Conservation (phyloP, 2,888 invertebrate species). For the Tiliacea citrago region DNA sequence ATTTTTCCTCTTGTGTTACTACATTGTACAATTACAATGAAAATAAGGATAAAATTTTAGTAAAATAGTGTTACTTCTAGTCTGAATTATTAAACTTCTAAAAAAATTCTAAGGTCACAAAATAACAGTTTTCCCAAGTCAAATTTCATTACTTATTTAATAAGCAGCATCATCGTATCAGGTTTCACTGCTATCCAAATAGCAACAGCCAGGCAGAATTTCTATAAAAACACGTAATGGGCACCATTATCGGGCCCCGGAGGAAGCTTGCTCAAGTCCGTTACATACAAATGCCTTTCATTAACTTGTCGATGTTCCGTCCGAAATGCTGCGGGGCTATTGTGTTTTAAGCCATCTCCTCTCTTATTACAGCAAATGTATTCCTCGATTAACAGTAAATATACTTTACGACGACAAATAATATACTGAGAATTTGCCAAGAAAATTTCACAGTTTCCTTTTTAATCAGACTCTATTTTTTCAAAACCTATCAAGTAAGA, state of each 20-base stretch:
- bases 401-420: conserved; percentile 64
- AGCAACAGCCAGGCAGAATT: conserved; percentile 62
- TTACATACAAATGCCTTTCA: conserved; percentile 90
- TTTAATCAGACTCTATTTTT: conserved; percentile 72
- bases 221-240: conserved; percentile 79
- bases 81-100: too few relatives aligned
- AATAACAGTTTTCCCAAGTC: background rate
- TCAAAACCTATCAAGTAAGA: conserved; percentile 69
- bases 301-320: conserved; percentile 87
- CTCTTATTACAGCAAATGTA: conserved; percentile 69
- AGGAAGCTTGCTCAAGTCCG: conserved; percentile 88
- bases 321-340: conserved; percentile 80
- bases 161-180: background rate
- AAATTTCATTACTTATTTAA: background rate
- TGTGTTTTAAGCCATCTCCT: conserved; percentile 80
- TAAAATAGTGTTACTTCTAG: background rate
- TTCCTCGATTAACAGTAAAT: conserved; percentile 68
- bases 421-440: conserved; percentile 38
- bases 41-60: background rate
- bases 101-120: background rate
- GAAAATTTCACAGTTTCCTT: conserved; percentile 55
- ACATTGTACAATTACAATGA: too few relatives aligned
- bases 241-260: conserved; percentile 80
- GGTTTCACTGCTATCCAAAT: conserved; percentile 42
- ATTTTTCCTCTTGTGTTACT: background rate